Conservation (phyloP, 2,797 vertebrate genomes). For the Chaenodraco wilsoni region DNA sequence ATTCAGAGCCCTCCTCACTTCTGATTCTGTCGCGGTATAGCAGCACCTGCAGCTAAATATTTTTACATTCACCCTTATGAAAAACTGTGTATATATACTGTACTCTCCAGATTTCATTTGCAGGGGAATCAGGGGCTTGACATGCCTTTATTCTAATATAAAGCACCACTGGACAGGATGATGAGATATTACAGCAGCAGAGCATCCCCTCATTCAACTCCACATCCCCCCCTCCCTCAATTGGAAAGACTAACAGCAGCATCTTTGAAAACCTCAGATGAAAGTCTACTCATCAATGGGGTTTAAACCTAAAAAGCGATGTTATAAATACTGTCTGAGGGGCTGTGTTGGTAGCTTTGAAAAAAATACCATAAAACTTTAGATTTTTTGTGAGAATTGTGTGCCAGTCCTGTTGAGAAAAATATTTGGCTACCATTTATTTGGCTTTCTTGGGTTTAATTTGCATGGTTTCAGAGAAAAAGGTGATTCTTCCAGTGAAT, state of each 20-base stretch:
- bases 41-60: neutral
- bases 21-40: neutral
- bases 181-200: slow-evolving; percentile 60
- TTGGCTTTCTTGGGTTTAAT: neutral
- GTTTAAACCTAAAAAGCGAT: neutral
- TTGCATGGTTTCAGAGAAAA: neutral
- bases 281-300: neutral
- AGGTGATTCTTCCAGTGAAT: slow-evolving; percentile 4
- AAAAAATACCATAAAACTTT: neutral
- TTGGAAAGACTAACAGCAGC: slow-evolving; percentile 1
- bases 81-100: neutral
- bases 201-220: slow-evolving; percentile 9
- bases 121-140: slow-evolving; percentile 17
- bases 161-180: slow-evolving; percentile 53
- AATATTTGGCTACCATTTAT: neutral
- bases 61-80: neutral
- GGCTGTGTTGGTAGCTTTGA: neutral
- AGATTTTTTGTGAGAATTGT: too few relatives aligned
- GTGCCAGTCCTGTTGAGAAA: neutral
- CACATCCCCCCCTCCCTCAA: neutral
- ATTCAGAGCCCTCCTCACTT: neutral
- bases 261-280: slow-evolving; percentile 4
- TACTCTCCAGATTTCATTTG: neutral
- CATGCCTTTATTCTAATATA: slow-evolving; percentile 48
- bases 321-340: neutral